Evolutionary conservation across 1,140 invertebrate species (phyloP).

Genomic region (Octopus sinensis): DNA sequence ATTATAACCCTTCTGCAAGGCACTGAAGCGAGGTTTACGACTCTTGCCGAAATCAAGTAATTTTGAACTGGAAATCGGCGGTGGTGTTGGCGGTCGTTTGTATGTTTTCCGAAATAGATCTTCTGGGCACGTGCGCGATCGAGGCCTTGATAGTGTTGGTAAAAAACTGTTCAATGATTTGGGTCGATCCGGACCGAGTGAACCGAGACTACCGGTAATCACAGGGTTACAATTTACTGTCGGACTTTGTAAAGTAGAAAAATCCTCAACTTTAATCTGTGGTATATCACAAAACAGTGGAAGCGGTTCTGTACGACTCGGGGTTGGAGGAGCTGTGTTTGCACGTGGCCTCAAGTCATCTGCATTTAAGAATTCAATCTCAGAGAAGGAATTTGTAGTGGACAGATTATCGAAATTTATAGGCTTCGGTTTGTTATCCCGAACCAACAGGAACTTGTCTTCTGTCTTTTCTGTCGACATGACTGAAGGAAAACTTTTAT

Average conservation of each 20-base stretch:
- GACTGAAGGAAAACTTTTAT: neutral
- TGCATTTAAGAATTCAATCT: neutral
- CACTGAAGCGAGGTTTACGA: constrained; percentile 3
- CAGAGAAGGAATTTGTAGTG: neutral
- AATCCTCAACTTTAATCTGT: neutral
- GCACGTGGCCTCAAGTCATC: neutral
- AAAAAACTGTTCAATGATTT: neutral
- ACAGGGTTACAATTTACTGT: neutral
- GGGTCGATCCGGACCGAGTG: neutral
- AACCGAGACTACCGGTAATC: neutral
- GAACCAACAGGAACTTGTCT: neutral
- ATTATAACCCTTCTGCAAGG: constrained; percentile 1
- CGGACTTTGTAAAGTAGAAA: constrained; percentile 2
- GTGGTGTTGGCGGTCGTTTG: neutral
- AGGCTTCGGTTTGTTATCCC: neutral
- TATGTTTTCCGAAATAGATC: constrained; percentile 7
- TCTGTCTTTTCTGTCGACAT: neutral
- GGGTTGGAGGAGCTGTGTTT: neutral
- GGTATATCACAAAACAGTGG: neutral
- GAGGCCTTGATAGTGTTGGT: neutral
- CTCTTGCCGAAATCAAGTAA: neutral
- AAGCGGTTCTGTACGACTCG: neutral
- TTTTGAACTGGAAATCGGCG: neutral
- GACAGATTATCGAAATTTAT: neutral
- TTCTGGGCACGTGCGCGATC: neutral